Evolutionary conservation across 1,140 invertebrate species (phyloP), one percentile per base, ranked within the genome.

Genomic region (Rhizoglyphus robini): DNA sequence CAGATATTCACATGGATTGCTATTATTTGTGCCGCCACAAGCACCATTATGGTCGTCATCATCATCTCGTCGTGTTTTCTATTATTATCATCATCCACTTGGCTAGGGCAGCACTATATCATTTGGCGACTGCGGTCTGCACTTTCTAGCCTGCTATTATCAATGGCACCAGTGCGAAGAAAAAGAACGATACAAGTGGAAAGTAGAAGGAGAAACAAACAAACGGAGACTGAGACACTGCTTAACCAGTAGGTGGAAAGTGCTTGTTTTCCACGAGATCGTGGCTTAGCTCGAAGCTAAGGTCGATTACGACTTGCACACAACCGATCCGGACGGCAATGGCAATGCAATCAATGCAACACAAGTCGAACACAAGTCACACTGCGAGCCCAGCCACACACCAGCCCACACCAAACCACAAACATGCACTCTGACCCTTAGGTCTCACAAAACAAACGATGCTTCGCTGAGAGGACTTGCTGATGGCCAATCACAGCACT

Each of bases 11-110:
- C 51, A 54, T 54, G 51, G 51, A 54, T 54, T 54, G 51, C 20
- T 54, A 54, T 54, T 54, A 54, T 54, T 32, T 54, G 51, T 54
- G 51, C 51, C 51, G 51, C 51, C 51, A 54, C 51, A 54, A 54
- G 51, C 20, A 32, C 51, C 51, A 54, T 54, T 54, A 54, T 54
- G 51, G 51, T 54, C 51, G 51, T 20, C 51, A 54, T 54, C 51
- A 54, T 54, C 51, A 54, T 54, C 51, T 5, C 51, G 51, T 54
- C 51, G 51, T 54, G 51, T 54, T 54, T 54, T 54, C 51, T 54
- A 54, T 54, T 54, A 54, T 54, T 54, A 54, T 54, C 51, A 20
- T 54, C 51, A 54, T 54, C 51, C 51, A 54, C 51, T 54, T 54
- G 23, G 51, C 51, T 54, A 5, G 51, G 51, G 20, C 51, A 54